phyloP scores from a whole-genome alignment of 2,113 vertebrate genomes.

The Tragelaphus strepsiceros region DNA sequence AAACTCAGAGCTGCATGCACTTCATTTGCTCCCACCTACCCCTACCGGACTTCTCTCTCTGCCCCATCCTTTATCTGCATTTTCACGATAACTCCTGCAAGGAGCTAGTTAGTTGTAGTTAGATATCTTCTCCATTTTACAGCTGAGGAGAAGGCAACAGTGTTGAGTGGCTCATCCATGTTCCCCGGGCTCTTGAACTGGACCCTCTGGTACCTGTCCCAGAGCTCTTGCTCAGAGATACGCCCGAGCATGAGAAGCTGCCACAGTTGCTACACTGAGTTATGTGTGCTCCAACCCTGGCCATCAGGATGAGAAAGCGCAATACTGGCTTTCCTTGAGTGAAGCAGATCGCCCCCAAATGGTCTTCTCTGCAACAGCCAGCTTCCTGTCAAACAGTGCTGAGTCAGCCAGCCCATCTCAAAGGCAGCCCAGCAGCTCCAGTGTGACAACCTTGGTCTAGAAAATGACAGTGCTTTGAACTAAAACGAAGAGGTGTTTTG shows the following conservation, averaged over 20 bases:
- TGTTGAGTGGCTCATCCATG: neutral
- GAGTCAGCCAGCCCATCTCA: neutral
- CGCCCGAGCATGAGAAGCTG: neutral
- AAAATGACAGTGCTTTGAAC: neutral
- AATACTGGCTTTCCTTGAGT: neutral
- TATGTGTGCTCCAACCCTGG: rapidly evolving
- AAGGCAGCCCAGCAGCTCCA: neutral
- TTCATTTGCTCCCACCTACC: neutral
- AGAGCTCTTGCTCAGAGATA: neutral
- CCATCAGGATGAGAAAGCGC: rapidly evolving
- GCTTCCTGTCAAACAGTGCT: neutral
- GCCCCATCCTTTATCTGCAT: neutral
- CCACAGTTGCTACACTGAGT: neutral
- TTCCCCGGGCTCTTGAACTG: neutral
- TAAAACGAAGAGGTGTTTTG: neutral
- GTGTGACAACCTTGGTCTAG: neutral
- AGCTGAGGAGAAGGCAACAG: neutral
- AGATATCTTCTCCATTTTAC: neutral
- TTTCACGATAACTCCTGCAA: neutral
- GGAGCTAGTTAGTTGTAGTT: neutral
- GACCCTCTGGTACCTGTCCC: neutral
- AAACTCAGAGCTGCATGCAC: neutral
- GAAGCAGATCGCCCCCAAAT: neutral
- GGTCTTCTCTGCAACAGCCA: neutral
- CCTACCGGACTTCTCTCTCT: neutral